Conservation (phyloP, 30 jellyfish, hydroid and myxozoan genomes). For the Mastigias papua region DNA sequence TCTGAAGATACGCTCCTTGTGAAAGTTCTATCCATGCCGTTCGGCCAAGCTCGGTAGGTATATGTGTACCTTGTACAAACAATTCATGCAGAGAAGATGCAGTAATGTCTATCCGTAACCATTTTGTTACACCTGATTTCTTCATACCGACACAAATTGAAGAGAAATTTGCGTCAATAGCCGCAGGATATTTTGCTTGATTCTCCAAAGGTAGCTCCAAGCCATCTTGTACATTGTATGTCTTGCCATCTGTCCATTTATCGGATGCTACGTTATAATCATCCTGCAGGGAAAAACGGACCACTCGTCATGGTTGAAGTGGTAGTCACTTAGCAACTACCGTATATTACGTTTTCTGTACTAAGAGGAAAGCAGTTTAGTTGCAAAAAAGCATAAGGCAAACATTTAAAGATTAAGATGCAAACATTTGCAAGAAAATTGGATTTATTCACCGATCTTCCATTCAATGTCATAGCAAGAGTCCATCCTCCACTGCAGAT, state of each 20-base stretch:
- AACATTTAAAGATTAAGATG: no score
- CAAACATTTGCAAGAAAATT: neutral
- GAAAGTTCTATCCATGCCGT: constrained; percentile 6
- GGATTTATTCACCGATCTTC: neutral
- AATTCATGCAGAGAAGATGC: constrained; percentile 19
- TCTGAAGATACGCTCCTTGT: constrained; percentile 11
- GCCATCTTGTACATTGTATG: neutral
- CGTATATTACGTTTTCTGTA: no score
- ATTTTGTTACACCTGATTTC: neutral
- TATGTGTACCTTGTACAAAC: neutral
- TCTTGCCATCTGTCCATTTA: constrained; percentile 6
- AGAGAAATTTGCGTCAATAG: neutral
- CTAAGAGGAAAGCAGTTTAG: no score
- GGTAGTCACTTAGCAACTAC: no score
- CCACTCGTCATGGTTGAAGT: neutral
- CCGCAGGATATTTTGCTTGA: constrained; percentile 42
- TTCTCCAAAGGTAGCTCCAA: neutral
- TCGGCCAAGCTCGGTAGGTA: neutral
- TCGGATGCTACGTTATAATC: neutral
- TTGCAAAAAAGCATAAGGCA: no score
- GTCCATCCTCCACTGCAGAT: constrained; percentile 72
- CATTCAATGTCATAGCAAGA: constrained; percentile 45
- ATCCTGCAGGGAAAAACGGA: neutral
- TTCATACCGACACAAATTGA: constrained; percentile 54
- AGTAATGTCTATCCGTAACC: neutral